These are phyloP conservation scores for Carlito syrichta DNA, from an alignment of 2,113 vertebrate genomes.

Conservation along the genomic window DNA sequence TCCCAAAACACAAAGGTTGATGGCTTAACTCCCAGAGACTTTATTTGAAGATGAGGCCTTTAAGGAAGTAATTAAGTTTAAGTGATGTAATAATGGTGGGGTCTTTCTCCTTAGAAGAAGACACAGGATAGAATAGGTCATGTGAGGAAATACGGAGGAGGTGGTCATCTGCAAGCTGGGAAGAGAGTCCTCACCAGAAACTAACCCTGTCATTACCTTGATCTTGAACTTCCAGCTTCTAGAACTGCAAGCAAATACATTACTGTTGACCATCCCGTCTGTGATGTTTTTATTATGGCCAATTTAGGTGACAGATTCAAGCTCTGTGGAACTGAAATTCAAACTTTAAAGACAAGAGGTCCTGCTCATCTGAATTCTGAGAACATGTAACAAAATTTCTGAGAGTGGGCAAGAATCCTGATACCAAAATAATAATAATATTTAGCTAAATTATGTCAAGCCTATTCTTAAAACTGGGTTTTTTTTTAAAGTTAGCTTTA, in stretches of 20 bases:
- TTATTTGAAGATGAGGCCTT: neutral
- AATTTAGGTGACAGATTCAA: neutral
- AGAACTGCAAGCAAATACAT: neutral
- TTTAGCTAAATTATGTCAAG: neutral
- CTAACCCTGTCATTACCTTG: neutral
- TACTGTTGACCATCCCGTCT: neutral
- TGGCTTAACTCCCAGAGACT: neutral
- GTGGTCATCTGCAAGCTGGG: neutral
- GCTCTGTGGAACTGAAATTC: neutral
- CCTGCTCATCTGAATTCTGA: neutral
- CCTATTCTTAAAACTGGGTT: neutral
- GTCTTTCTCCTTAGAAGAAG: neutral
- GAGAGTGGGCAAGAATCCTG: neutral
- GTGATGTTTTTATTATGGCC: neutral
- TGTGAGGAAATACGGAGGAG: neutral
- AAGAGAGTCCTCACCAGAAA: neutral
- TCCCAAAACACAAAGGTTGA: neutral
- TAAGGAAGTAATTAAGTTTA: neutral
- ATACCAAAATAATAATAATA: neutral
- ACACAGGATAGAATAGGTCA: neutral
- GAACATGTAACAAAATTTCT: neutral
- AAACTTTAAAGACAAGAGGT: neutral
- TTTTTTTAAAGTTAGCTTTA: neutral
- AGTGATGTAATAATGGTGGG: neutral
- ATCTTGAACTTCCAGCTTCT: neutral